Evolutionary conservation across 23 tunicate genomes (phyloP).

Genomic region (Halocynthia aurantium): DNA sequence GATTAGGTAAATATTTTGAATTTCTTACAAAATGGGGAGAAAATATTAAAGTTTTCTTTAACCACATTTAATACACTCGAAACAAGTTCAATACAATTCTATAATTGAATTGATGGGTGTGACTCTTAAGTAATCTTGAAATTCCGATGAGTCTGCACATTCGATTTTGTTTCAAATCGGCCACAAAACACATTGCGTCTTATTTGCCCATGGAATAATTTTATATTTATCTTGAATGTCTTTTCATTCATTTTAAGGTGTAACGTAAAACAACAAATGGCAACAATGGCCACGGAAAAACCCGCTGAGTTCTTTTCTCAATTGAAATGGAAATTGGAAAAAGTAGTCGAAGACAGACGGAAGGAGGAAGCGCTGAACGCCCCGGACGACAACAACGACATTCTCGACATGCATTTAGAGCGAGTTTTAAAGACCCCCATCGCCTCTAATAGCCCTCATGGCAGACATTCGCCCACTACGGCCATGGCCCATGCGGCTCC

Average conservation of each 20-base stretch:
- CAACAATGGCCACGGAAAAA: slow-evolving; percentile 69
- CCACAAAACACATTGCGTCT: neutral
- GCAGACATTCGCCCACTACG: slow-evolving; percentile 5
- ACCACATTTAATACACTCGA: too few species aligned
- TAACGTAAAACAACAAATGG: slow-evolving; percentile 36
- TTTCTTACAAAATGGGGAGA: too few species aligned
- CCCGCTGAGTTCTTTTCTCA: slow-evolving; percentile 56
- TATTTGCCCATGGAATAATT: neutral
- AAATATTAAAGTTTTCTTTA: too few species aligned
- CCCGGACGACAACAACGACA: slow-evolving; percentile 18
- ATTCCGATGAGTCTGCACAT: too few species aligned
- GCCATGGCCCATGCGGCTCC: neutral
- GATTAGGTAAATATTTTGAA: too few species aligned
- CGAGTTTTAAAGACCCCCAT: slow-evolving; percentile 26
- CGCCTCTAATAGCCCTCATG: slow-evolving; percentile 1
- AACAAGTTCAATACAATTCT: too few species aligned
- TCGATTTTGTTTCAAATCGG: too few species aligned
- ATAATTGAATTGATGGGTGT: too few species aligned
- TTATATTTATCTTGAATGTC: neutral
- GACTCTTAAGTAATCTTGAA: too few species aligned
- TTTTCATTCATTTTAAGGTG: neutral
- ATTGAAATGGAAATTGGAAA: slow-evolving; percentile 44
- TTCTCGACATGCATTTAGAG: slow-evolving; percentile 18
- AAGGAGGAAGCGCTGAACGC: slow-evolving; percentile 8
- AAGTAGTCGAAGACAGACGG: slow-evolving; percentile 54